A percentile compares a stretch with the other conserved stretches of the same genome.
Evolutionary conservation across 2,888 invertebrate genomes (phyloP).

Genomic region (Gandaritis pyraliata): DNA sequence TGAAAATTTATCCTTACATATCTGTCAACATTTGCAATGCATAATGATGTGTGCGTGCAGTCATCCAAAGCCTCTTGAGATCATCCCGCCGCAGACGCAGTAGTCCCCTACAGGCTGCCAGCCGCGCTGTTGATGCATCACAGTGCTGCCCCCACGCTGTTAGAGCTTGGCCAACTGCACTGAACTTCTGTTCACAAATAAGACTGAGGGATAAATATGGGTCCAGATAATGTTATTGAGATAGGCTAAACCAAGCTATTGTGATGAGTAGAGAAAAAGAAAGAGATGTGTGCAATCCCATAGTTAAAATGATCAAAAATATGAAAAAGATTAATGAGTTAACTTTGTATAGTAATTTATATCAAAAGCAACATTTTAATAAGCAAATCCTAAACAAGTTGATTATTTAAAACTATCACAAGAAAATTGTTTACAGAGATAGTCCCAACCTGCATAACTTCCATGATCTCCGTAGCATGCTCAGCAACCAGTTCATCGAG

Average conservation of each 20-base stretch:
- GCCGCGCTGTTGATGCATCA: constrained; percentile 68
- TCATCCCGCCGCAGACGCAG: constrained; percentile 96
- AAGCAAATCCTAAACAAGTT: too few relatives aligned
- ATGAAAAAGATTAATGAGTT: too few relatives aligned
- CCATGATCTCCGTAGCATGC: constrained; percentile 94
- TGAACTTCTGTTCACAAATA: constrained; percentile 63
- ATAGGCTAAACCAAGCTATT: too few relatives aligned
- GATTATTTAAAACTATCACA: too few relatives aligned
- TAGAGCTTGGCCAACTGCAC: constrained; percentile 64
- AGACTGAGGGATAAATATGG: too few relatives aligned
- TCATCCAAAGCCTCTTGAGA: constrained; percentile 96
- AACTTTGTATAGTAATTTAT: too few relatives aligned
- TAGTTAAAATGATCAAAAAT: too few relatives aligned
- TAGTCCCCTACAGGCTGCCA: constrained; percentile 81
- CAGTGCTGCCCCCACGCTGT: constrained; percentile 72
- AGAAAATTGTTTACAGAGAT: background rate
- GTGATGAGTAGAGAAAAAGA: too few relatives aligned
- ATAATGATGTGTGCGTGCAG: constrained; percentile 97
- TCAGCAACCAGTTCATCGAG: constrained; percentile 94
- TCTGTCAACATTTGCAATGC: constrained; percentile 94
- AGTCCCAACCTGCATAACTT: constrained; percentile 87
- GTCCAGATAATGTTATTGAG: too few relatives aligned
- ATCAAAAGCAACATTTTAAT: too few relatives aligned
- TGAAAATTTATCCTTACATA: constrained; percentile 86
- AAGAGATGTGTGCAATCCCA: too few relatives aligned